Percentiles rank a stretch among this genome's conserved stretches.
Evolutionary conservation across 2,888 invertebrate genomes (phyloP).

Genomic region (Xanthorhoe designata): DNA sequence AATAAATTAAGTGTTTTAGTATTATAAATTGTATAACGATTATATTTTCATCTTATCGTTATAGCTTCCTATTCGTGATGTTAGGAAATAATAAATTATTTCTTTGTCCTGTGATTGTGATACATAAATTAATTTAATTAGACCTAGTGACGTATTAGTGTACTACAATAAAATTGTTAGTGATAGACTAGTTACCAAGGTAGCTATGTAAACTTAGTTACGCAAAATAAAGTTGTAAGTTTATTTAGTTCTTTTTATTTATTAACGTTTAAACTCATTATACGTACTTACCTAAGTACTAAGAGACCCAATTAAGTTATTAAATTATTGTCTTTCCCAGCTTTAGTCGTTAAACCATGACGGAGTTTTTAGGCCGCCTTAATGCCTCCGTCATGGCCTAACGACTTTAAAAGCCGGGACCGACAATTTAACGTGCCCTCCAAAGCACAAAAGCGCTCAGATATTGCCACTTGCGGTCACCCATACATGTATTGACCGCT

Average conservation of each 20-base stretch:
- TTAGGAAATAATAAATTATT: conserved; percentile 2
- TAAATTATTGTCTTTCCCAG: too few relatives aligned
- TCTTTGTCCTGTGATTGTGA: conserved; percentile 10
- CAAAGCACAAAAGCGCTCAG: too few relatives aligned
- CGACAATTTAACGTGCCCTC: too few relatives aligned
- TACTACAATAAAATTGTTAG: conserved; percentile 11
- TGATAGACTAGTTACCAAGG: conserved; percentile 10
- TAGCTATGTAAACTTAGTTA: background rate
- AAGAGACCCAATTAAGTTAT: too few relatives aligned
- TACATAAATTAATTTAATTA: conserved; percentile 13
- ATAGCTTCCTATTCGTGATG: background rate
- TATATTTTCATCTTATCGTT: background rate
- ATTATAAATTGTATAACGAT: background rate
- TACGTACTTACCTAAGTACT: too few relatives aligned
- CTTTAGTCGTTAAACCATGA: too few relatives aligned
- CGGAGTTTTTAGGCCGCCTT: too few relatives aligned
- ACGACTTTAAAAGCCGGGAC: too few relatives aligned
- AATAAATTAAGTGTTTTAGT: background rate
- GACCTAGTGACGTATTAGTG: conserved; percentile 11
- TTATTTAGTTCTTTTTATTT: background rate
- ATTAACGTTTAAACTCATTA: too few relatives aligned
- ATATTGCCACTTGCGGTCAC: too few relatives aligned
- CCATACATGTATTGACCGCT: too few relatives aligned
- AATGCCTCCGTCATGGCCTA: too few relatives aligned
- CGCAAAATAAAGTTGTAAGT: background rate